phyloP scores from a whole-genome alignment of 2,888 invertebrate genomes.

The Leptura quadrifasciata region DNA sequence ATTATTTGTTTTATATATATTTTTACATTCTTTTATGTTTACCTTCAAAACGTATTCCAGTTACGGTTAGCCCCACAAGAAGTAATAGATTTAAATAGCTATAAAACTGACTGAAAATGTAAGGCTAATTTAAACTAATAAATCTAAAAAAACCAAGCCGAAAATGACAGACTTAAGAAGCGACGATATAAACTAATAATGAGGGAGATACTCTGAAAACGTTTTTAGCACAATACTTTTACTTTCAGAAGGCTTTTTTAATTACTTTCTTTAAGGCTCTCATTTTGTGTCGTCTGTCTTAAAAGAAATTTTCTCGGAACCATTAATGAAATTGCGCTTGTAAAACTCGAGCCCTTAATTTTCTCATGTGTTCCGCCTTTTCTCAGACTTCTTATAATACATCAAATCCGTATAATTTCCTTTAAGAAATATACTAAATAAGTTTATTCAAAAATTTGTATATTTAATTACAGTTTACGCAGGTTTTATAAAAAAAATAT shows the following conservation, averaged over 20 bases:
- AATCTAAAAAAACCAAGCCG: neutral
- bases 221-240: neutral
- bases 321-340: constrained; percentile 7
- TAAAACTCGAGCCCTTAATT: neutral
- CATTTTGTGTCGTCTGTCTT: neutral
- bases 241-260: constrained; percentile 1
- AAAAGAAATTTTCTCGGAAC: neutral
- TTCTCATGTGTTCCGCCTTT: neutral
- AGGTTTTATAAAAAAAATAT: too few species aligned
- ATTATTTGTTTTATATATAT: too few species aligned
- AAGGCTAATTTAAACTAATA: too few species aligned
- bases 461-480: too few species aligned
- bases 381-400: neutral
- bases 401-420: neutral
- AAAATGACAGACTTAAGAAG: neutral
- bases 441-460: neutral
- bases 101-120: too few species aligned
- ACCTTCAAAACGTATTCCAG: too few species aligned
- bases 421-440: neutral
- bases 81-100: too few species aligned
- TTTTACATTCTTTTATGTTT: too few species aligned
- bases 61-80: too few species aligned
- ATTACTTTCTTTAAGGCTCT: neutral
- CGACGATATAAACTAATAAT: neutral
- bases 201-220: neutral